Conservation (phyloP, 2,113 vertebrate genomes). For the Mus spicilegus region DNA sequence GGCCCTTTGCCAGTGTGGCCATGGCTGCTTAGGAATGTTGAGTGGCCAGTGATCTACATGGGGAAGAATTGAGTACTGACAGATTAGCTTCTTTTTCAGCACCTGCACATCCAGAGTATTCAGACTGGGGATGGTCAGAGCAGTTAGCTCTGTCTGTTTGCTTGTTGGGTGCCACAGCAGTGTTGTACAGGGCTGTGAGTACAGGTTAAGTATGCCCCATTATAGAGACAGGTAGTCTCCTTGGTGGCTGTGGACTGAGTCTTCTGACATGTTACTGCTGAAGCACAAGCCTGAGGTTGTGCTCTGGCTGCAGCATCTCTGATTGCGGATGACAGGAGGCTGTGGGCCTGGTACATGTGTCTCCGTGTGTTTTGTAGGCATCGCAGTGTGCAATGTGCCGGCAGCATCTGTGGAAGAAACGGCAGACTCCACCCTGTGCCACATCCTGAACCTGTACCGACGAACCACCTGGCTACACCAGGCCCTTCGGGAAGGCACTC, state of each 20-base stretch:
- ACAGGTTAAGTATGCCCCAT: background rate
- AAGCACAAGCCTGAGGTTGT: background rate
- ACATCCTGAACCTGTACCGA: slow-evolving; percentile 98
- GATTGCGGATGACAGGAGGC: background rate
- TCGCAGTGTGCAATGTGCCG: slow-evolving; percentile 98
- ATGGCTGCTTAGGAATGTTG: background rate
- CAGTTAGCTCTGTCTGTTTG: background rate
- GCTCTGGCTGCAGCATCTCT: background rate
- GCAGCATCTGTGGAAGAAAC: slow-evolving; percentile 98
- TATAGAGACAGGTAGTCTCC: background rate
- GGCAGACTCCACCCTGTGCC: slow-evolving; percentile 97
- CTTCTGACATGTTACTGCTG: background rate
- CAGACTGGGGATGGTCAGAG: background rate
- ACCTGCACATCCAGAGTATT: background rate
- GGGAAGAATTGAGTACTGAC: background rate
- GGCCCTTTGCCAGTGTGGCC: background rate
- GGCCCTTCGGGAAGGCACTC: slow-evolving; percentile 96
- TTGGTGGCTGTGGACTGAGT: background rate
- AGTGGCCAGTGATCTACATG: background rate
- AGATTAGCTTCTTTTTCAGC: background rate
- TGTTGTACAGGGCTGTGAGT: background rate
- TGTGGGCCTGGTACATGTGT: background rate
- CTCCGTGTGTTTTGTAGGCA: slow-evolving; percentile 87
- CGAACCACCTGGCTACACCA: slow-evolving; percentile 98
- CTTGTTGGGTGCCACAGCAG: background rate